Evolutionary conservation across 1,140 invertebrate species (phyloP).

Genomic region (Orius laevigatus): DNA sequence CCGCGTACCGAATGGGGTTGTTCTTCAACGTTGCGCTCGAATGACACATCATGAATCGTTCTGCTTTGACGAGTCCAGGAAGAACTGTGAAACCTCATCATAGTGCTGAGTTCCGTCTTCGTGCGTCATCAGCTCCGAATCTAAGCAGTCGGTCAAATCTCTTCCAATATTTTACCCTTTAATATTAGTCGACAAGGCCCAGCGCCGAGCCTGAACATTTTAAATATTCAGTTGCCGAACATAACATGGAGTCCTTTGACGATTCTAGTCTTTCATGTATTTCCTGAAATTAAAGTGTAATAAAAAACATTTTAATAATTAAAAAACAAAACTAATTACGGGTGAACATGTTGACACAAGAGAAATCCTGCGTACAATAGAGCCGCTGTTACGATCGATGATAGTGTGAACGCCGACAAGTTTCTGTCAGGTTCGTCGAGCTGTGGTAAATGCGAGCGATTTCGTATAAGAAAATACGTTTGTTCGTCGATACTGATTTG

Average conservation of each 20-base stretch:
- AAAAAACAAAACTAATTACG: slow-evolving; percentile 39
- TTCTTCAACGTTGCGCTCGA: slow-evolving; percentile 57
- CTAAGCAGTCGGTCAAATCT: slow-evolving; percentile 39
- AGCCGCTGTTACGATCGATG: slow-evolving; percentile 65
- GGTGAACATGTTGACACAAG: slow-evolving; percentile 66
- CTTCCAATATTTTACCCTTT: slow-evolving; percentile 14
- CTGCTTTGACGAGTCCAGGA: slow-evolving; percentile 68
- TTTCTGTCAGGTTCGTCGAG: slow-evolving; percentile 41
- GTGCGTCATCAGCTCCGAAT: slow-evolving; percentile 73
- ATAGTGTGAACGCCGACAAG: slow-evolving; percentile 52
- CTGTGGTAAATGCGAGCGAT: slow-evolving; percentile 62
- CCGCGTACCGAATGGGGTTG: slow-evolving; percentile 71
- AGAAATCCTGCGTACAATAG: slow-evolving; percentile 63
- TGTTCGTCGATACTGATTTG: slow-evolving; percentile 63
- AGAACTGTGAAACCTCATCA: slow-evolving; percentile 73
- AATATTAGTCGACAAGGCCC: slow-evolving; percentile 56
- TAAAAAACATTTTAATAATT: neutral
- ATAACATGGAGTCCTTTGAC: slow-evolving; percentile 86
- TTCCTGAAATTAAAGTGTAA: slow-evolving; percentile 30
- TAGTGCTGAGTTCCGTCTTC: slow-evolving; percentile 68
- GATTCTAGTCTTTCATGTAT: slow-evolving; percentile 65
- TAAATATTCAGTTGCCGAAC: slow-evolving; percentile 92
- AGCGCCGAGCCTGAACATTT: slow-evolving; percentile 64
- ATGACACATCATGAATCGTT: slow-evolving; percentile 92
- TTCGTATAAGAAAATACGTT: slow-evolving; percentile 91